Conservation (phyloP, 2,113 vertebrate genomes). For the Phrynocephalus versicolor region DNA sequence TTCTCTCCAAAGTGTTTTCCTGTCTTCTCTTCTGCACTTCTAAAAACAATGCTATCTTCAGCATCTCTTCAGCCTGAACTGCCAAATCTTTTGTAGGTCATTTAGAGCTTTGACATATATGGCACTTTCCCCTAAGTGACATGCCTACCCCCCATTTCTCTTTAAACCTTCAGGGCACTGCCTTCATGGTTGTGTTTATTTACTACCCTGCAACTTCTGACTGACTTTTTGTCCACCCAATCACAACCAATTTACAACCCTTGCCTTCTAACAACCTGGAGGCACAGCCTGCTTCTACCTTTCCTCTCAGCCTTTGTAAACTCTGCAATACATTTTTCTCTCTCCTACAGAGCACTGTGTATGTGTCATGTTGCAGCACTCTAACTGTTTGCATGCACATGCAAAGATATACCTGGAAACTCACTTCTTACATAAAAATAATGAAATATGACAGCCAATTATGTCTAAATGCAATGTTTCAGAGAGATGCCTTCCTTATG, state of each 20-base stretch:
- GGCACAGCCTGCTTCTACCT: not conserved
- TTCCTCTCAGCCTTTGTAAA: not conserved
- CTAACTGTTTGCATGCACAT: not conserved
- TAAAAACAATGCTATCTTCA: not conserved
- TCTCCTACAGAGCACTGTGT: not conserved
- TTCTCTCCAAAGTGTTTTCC: not conserved
- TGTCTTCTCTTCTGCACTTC: not conserved
- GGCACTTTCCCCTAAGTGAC: constrained; percentile 4
- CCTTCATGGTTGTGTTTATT: no score
- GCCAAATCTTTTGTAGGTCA: not conserved
- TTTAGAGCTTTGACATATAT: not conserved
- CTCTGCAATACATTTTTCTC: not conserved
- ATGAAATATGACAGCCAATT: constrained; percentile 33
- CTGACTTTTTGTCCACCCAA: not conserved
- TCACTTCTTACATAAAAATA: constrained; percentile 9
- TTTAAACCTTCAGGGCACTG: not conserved
- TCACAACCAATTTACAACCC: not conserved
- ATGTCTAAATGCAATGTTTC: constrained; percentile 9
- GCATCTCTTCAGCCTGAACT: not conserved
- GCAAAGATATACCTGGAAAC: not conserved
- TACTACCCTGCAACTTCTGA: not conserved
- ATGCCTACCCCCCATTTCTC: not conserved
- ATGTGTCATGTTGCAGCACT: not conserved
- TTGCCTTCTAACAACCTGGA: not conserved
- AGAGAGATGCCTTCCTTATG: constrained; percentile 3